Percentiles rank a stretch among this genome's conserved stretches.
These are phyloP conservation scores for Caenorhabditis parvicauda DNA, from an alignment of 2,888 invertebrate species.

Conservation along the genomic window DNA sequence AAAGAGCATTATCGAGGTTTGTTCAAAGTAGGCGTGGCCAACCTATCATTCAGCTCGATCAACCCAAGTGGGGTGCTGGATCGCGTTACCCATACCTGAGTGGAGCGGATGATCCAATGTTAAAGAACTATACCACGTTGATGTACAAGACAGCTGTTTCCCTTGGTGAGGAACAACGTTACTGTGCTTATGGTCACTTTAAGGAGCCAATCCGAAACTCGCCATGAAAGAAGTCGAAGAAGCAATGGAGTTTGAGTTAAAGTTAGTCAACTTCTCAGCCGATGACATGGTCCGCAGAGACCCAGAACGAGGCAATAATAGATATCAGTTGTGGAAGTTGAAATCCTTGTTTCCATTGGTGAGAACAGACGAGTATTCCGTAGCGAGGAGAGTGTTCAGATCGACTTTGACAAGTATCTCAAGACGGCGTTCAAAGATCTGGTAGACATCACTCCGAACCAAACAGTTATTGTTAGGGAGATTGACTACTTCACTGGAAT, in stretches of 20 bases:
- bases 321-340: constrained; percentile 48
- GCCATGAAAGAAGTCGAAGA: constrained; percentile 52
- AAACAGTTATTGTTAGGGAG: constrained; percentile 55
- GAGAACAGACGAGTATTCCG: too few species aligned
- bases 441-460: constrained; percentile 42
- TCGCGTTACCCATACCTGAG: constrained; percentile 52
- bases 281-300: constrained; percentile 55
- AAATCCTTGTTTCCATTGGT: constrained; percentile 47
- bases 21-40: not conserved
- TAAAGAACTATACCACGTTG: constrained; percentile 53
- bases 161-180: constrained; percentile 16
- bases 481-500: constrained; percentile 52
- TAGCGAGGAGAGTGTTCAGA: constrained; percentile 25
- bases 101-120: constrained; percentile 53
- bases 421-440: constrained; percentile 46
- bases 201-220: constrained; percentile 40
- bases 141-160: constrained; percentile 49
- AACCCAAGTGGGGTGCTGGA: constrained; percentile 58
- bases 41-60: constrained; percentile 40
- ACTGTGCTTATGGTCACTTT: not conserved
- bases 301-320: constrained; percentile 55
- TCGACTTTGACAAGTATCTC: constrained; percentile 49
- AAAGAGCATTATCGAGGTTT: constrained; percentile 40
- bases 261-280: constrained; percentile 51
- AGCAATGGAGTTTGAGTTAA: constrained; percentile 54